Evolutionary conservation across 2,113 vertebrate species (phyloP), one percentile per base, ranked within the genome.

Genomic region (Oncorhynchus keta): DNA sequence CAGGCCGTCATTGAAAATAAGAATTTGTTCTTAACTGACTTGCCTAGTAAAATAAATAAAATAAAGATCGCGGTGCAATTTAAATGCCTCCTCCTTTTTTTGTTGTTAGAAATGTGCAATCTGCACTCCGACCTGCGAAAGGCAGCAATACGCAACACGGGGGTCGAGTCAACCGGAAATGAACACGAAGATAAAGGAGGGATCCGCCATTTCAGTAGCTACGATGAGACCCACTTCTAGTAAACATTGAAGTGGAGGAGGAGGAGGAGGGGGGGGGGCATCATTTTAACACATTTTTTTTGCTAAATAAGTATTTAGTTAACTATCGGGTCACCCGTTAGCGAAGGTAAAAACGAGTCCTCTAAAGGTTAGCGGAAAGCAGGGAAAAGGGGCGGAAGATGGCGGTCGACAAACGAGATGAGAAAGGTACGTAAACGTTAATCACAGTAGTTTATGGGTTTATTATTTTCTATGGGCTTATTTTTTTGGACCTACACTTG

Each of bases 351-450:
- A 74, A 78, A 79, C 72, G 67, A 80, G 74, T 64, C 13, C 32
- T 32, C 61, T 73, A 22, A 76, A 75, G 49, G 49, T 74, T 49
- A 55, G 57, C 62, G 81, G 71, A 20, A 81, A 75, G 81, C 68
- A 83, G 87, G 81, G 71, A 20, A 20, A 80, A 75, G 81, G 70
- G 84, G 87, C 76, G 64, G 81, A 86, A 90, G 83, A 96, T 96
- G 95, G 94, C 94, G 92, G 92, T 92, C 76, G 95, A 95, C 88
- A 93, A 93, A 81, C 92, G 95, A 83, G 95, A 95, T 84, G 94
- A 95, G 70, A 95, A 96, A 93, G 95, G 95, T 95, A 88, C 24
- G 48, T 45, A 62, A 62, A 65, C 11, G 65, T 26, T 26, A 55
- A 35, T 48, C 11, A 26, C 57, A 24, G 6, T 13, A 24, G 48